A percentile compares a stretch with the other conserved stretches of the same genome.
Evolutionary conservation across 2,113 vertebrate species (phyloP).

Genomic region (Megaleporinus macrocephalus): DNA sequence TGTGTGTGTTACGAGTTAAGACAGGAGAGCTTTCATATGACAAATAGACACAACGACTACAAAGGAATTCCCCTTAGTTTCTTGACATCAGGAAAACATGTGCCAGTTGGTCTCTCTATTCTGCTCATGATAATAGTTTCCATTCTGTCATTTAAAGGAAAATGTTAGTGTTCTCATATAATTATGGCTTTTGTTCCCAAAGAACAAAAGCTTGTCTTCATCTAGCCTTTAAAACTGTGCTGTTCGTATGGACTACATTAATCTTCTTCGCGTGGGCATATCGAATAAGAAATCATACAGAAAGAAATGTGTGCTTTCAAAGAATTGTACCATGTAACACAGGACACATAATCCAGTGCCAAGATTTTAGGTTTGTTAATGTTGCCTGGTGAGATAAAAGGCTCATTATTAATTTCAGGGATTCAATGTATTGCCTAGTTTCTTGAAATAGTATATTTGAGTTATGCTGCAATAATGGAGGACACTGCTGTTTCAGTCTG

Average conservation of each 20-base stretch:
- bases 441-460: conserved; percentile 5
- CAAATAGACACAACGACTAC: background rate
- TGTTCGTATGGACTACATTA: background rate
- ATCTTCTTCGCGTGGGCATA: background rate
- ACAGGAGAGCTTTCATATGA: background rate
- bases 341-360: conserved; percentile 85
- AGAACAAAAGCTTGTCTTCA: background rate
- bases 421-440: conserved; percentile 19
- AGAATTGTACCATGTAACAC: conserved; percentile 36
- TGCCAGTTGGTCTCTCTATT: background rate
- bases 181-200: background rate
- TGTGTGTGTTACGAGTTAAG: no score
- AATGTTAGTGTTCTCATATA: background rate
- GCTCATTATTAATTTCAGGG: conserved; percentile 48
- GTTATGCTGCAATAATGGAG: background rate
- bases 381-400: conserved; percentile 26
- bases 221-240: background rate
- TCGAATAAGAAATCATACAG: background rate
- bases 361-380: conserved; percentile 45
- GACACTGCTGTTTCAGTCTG: no score
- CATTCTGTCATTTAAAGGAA: background rate
- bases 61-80: background rate
- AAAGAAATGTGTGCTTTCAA: background rate
- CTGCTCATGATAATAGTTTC: background rate
- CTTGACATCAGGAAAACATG: conserved; percentile 8